phyloP scores from a whole-genome alignment of 2,888 invertebrate species.

The Gisinianus flammeolus region DNA sequence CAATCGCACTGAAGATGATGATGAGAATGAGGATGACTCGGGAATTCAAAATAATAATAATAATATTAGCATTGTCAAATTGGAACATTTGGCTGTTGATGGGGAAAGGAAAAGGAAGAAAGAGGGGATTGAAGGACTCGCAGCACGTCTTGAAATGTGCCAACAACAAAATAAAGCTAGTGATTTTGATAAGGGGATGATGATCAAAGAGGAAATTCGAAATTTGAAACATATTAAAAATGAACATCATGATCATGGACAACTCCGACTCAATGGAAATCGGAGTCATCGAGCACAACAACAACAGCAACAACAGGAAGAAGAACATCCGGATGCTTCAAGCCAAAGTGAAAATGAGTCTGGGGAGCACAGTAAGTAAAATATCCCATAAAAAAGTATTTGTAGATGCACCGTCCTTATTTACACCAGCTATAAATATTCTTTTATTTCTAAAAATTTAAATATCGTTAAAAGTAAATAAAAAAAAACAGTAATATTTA shows the following conservation, averaged over 20 bases:
- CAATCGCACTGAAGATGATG: slow-evolving; percentile 43
- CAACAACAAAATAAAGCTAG: slow-evolving; percentile 47
- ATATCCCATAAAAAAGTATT: no score
- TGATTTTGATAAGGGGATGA: slow-evolving; percentile 35
- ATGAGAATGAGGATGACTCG: slow-evolving; percentile 36
- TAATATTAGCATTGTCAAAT: slow-evolving; percentile 40
- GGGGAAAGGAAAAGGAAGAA: slow-evolving; percentile 51
- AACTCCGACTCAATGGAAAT: slow-evolving; percentile 33
- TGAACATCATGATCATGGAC: slow-evolving; percentile 11
- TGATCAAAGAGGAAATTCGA: slow-evolving; percentile 31
- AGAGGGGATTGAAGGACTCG: slow-evolving; percentile 62
- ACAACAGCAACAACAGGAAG: slow-evolving; percentile 49
- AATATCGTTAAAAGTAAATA: no score
- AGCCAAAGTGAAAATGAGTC: slow-evolving; percentile 58
- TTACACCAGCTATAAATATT: no score
- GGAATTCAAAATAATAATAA: slow-evolving; percentile 55
- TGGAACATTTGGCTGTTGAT: slow-evolving; percentile 45
- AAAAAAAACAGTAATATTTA: no score
- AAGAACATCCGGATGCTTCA: slow-evolving; percentile 53
- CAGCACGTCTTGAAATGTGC: slow-evolving; percentile 64
- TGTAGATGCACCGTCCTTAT: no score
- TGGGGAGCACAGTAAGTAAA: slow-evolving; percentile 57
- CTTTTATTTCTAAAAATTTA: no score
- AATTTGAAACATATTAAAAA: slow-evolving; percentile 33
- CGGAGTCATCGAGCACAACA: slow-evolving; percentile 33